These are phyloP conservation scores for Melanostoma mellinum DNA, from an alignment of 2,888 invertebrate genomes.

Conservation along the genomic window DNA sequence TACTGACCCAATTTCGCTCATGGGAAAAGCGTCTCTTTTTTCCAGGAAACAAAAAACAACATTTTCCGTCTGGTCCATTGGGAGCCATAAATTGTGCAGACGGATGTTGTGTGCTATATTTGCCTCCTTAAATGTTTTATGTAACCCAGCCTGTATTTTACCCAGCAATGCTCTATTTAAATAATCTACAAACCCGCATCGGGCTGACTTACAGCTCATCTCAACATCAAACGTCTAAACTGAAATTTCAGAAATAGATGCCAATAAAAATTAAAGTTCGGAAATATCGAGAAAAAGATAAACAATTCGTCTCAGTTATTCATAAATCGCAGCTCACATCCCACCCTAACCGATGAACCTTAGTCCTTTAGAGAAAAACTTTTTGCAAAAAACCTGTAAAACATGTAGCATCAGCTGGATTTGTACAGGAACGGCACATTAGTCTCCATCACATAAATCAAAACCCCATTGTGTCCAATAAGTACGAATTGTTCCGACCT, in stretches of 20 bases:
- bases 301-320: slow-evolving; percentile 55
- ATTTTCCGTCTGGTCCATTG: slow-evolving; percentile 3
- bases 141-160: slow-evolving; percentile 30
- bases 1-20: slow-evolving; percentile 6
- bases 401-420: slow-evolving; percentile 58
- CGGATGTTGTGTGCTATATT: slow-evolving; percentile 7
- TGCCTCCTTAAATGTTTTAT: slow-evolving; percentile 6
- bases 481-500: slow-evolving; percentile 72
- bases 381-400: slow-evolving; percentile 27
- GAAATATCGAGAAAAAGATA: slow-evolving; percentile 49
- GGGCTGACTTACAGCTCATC: slow-evolving; percentile 19
- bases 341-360: slow-evolving; percentile 41
- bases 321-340: slow-evolving; percentile 28
- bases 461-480: slow-evolving; percentile 71
- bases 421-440: background rate
- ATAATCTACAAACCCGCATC: slow-evolving; percentile 23
- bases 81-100: slow-evolving; percentile 22
- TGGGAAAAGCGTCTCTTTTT: background rate
- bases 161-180: slow-evolving; percentile 50
- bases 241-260: slow-evolving; percentile 36
- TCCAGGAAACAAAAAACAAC: background rate
- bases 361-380: slow-evolving; percentile 16
- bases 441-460: slow-evolving; percentile 59
- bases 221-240: slow-evolving; percentile 50
- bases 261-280: slow-evolving; percentile 27